These are phyloP conservation scores for Minunthozetes semirufus DNA, from an alignment of 2,888 invertebrate genomes.

Conservation along the genomic window DNA sequence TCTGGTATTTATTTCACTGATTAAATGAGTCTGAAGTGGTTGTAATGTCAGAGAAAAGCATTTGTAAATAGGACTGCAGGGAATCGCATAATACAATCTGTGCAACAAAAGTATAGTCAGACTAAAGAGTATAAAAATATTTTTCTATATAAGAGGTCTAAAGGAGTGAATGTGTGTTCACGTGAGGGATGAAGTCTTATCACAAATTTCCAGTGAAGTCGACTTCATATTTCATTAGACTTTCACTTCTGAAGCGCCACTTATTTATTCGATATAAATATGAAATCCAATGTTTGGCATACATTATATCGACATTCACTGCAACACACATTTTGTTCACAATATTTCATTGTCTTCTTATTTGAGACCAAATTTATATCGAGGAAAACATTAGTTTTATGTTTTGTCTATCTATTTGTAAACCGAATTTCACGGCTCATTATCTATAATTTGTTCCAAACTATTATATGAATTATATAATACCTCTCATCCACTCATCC, in stretches of 20 bases:
- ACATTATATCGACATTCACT: too few relatives aligned
- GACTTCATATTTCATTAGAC: conserved; percentile 16
- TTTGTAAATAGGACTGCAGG: conserved; percentile 19
- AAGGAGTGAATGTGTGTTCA: conserved; percentile 7
- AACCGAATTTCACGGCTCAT: conserved; percentile 17
- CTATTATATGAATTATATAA: neutral
- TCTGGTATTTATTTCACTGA: neutral
- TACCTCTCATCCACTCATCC: neutral
- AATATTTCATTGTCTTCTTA: neutral
- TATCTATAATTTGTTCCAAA: neutral
- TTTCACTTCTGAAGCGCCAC: too few relatives aligned
- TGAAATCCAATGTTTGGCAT: too few relatives aligned
- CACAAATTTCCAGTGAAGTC: conserved; percentile 23
- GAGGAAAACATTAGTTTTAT: neutral
- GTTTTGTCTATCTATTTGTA: neutral
- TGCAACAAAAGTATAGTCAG: neutral
- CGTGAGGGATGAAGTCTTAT: conserved; percentile 26
- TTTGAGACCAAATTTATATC: conserved; percentile 10
- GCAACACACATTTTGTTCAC: neutral
- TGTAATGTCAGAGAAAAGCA: conserved; percentile 8
- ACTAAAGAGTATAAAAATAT: conserved; percentile 1
- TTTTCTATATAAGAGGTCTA: neutral
- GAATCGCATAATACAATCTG: neutral
- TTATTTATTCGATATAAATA: too few relatives aligned
- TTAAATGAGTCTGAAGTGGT: conserved; percentile 4